Conservation (phyloP, 2,888 invertebrate genomes). For the Acholoe squamosa region DNA sequence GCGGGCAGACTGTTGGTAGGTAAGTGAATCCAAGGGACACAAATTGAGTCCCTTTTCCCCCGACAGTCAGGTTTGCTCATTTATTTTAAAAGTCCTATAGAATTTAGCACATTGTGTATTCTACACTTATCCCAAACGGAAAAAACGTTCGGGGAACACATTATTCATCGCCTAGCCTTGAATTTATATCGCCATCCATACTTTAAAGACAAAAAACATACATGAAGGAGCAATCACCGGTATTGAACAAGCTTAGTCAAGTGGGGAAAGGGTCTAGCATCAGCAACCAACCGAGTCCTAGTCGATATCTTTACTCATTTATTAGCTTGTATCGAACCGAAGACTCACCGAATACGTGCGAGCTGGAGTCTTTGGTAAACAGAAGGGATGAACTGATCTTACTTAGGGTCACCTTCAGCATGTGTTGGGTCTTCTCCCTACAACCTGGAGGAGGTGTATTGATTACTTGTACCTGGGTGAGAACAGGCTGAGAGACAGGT, state of each 20-base stretch:
- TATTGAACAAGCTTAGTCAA: background rate
- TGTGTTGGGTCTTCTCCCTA: background rate
- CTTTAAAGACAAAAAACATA: background rate
- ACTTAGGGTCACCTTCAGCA: background rate
- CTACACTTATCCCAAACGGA: too few species aligned
- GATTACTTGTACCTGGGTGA: background rate
- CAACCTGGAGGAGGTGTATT: background rate
- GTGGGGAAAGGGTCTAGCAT: background rate
- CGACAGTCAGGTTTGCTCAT: too few species aligned
- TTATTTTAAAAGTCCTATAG: too few species aligned
- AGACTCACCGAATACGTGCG: background rate
- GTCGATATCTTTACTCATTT: constrained; percentile 30
- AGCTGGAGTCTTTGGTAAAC: constrained; percentile 23
- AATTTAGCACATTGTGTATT: too few species aligned
- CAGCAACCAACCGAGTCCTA: background rate
- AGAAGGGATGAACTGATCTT: background rate
- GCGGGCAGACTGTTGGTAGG: too few species aligned
- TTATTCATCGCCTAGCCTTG: background rate
- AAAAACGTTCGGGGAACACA: too few species aligned
- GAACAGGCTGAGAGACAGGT: background rate
- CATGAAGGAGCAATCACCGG: background rate
- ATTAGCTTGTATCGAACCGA: constrained; percentile 26
- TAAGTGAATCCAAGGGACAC: too few species aligned
- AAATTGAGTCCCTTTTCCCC: too few species aligned
- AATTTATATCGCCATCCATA: background rate